Evolutionary conservation across 2,888 invertebrate genomes (phyloP), one percentile per base, ranked within the genome.

Genomic region (Andricus quercusramuli): DNA sequence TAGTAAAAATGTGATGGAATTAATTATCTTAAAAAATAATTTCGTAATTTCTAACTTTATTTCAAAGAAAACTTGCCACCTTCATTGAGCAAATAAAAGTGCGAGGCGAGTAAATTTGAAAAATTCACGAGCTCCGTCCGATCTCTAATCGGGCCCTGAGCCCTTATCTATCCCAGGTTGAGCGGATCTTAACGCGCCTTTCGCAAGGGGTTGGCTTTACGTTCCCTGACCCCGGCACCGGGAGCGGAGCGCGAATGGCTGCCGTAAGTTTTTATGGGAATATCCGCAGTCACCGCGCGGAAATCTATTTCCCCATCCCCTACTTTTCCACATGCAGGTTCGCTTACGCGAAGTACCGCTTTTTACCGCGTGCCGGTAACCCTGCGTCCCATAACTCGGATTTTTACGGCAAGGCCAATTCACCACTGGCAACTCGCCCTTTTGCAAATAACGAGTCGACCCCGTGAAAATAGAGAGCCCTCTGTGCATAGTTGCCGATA

Each of bases 361-460:
- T 74, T 74, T 74, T 74, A 74, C 51, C 70, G 32, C 51, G 32
- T 56, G 51, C 56, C n/a, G 51, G 70, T 74, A 56, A 83, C 81
- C 85, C 82, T 80, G 83, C 78, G 83, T 82, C 82, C 82, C 84
- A 84, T 85, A 88, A 86, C 85, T 84, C 80, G 85, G 76, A 85
- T 86, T 84, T 85, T 86, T 85, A 85, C 85, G 83, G 80, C 79
- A 78, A 70, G 78, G 80, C 81, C 83, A 81, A 85, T 85, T 87
- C 86, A 83, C 74, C 80, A 82, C 78, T 74, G 65, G 74, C 65
- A 77, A 80, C 79, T 78, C 78, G 64, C 80, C 80, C 76, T 83
- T 82, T 80, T 80, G 83, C 83, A 82, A 84, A 86, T 84, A 86
- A 85, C 83, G 82, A 83, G 83, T 84, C 83, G 83, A 80, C 81